phyloP scores from a whole-genome alignment of 2,888 invertebrate genomes.

The Thumatha senex region DNA sequence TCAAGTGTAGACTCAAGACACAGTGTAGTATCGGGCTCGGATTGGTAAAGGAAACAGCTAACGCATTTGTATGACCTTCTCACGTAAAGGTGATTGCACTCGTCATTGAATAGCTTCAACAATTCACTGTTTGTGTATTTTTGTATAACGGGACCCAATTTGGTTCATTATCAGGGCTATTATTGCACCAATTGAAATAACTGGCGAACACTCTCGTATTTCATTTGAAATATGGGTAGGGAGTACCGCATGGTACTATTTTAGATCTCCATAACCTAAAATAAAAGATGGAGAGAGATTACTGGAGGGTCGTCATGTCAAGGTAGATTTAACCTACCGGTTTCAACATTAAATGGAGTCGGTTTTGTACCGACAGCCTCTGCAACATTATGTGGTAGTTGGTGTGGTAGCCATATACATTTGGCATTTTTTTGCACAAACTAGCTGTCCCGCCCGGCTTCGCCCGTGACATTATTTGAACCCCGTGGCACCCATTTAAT shows the following conservation, averaged over 20 bases:
- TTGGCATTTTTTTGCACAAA: too few species aligned
- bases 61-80: conserved; percentile 10
- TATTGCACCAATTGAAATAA: conserved; percentile 1
- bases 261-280: not conserved
- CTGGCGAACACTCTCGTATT: not conserved
- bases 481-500: too few species aligned
- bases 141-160: conserved; percentile 7
- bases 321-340: too few species aligned
- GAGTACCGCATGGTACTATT: not conserved
- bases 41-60: conserved; percentile 1
- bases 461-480: too few species aligned
- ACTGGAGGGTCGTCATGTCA: too few species aligned
- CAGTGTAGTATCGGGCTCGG: not conserved
- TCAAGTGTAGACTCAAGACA: too few species aligned
- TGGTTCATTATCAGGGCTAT: conserved; percentile 2
- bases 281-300: too few species aligned
- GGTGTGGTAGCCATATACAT: too few species aligned
- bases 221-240: not conserved
- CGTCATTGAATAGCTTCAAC: conserved; percentile 4
- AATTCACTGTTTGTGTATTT: conserved; percentile 9
- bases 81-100: conserved; percentile 12
- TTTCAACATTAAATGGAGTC: too few species aligned
- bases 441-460: too few species aligned
- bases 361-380: too few species aligned
- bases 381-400: too few species aligned